Conservation (phyloP, 2,888 invertebrate genomes). For the Caenorhabditis virilis region DNA sequence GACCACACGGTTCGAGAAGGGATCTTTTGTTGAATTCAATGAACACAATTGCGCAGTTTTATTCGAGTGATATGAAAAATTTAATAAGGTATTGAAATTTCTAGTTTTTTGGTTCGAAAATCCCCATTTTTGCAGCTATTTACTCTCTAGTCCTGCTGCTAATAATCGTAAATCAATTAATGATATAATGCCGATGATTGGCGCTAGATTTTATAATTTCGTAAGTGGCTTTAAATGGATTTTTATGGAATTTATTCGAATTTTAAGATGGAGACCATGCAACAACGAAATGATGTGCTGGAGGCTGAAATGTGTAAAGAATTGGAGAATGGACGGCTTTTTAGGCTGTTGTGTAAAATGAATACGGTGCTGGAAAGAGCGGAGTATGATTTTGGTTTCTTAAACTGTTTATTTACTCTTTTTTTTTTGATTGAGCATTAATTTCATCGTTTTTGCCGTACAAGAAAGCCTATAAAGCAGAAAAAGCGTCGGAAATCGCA, state of each 20-base stretch:
- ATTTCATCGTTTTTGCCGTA: neutral
- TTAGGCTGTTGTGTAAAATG: conserved; percentile 87
- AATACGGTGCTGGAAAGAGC: conserved; percentile 93
- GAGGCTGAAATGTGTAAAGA: conserved; percentile 90
- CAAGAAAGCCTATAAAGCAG: too few species aligned
- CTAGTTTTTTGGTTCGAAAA: neutral
- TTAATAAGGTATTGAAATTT: conserved; percentile 78
- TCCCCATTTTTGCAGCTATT: conserved; percentile 10
- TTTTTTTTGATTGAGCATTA: neutral
- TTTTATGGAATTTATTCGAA: neutral
- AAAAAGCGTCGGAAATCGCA: too few species aligned
- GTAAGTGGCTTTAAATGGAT: conserved; percentile 5
- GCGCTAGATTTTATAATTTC: conserved; percentile 91
- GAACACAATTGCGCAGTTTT: conserved; percentile 85
- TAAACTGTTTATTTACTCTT: neutral
- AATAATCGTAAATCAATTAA: conserved; percentile 78
- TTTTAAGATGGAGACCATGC: conserved; percentile 32
- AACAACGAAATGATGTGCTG: conserved; percentile 82
- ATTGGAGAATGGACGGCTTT: conserved; percentile 89
- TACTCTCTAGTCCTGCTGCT: conserved; percentile 5
- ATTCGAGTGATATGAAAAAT: conserved; percentile 91
- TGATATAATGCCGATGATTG: conserved; percentile 99
- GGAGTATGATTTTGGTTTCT: conserved; percentile 76
- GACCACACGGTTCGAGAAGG: conserved; percentile 79
- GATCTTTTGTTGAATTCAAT: conserved; percentile 70